phyloP scores from a whole-genome alignment of 2,113 vertebrate genomes.

The Greenwoodochromis staneri region DNA sequence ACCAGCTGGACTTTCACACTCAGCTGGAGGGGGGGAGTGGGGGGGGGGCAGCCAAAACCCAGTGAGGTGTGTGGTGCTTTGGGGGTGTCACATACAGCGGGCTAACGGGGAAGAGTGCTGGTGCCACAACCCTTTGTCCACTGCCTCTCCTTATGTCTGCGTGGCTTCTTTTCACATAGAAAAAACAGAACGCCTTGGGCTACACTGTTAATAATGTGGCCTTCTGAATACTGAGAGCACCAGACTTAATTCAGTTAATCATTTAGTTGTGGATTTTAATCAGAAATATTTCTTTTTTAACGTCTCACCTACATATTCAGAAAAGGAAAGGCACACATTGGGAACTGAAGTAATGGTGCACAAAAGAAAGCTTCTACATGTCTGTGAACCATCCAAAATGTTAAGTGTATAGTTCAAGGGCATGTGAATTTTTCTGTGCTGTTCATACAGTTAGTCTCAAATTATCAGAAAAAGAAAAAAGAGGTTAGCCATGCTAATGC shows the following conservation, averaged over 20 bases:
- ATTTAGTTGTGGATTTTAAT: slow-evolving; percentile 28
- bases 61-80: slow-evolving; percentile 9
- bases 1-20: slow-evolving; percentile 72
- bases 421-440: slow-evolving; percentile 36
- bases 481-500: background rate
- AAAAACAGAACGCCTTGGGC: slow-evolving; percentile 26
- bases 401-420: background rate
- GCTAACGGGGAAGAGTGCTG: slow-evolving; percentile 28
- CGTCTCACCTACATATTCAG: slow-evolving; percentile 6
- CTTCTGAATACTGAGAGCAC: slow-evolving; percentile 19
- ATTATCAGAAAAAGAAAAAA: slow-evolving; percentile 18
- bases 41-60: slow-evolving; percentile 18
- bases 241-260: slow-evolving; percentile 23
- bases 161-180: slow-evolving; percentile 47
- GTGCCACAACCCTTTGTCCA: slow-evolving; percentile 54
- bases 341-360: background rate
- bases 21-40: background rate
- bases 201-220: slow-evolving; percentile 17
- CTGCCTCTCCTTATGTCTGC: slow-evolving; percentile 49
- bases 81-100: slow-evolving; percentile 27
- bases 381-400: slow-evolving; percentile 1
- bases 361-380: background rate
- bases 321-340: background rate
- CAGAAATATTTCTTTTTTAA: background rate
- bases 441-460: slow-evolving; percentile 43